Base-by-base conservation (phyloP, 2,113 vertebrate genomes). In the Microcebus jonahi region DNA sequence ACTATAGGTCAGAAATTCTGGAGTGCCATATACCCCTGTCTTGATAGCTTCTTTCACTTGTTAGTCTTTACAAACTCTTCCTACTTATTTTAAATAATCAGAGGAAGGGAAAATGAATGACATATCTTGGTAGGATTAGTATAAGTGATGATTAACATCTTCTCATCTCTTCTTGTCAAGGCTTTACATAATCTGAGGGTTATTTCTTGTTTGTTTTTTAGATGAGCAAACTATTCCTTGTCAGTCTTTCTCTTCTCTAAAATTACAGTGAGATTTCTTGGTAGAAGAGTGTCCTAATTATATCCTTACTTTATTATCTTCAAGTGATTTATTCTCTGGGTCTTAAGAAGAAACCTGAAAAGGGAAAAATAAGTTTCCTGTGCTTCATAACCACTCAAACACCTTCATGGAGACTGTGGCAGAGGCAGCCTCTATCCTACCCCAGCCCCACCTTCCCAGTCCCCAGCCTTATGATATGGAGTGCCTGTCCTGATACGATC, bases 231-330 rank as follows among this genome's bases (percentile, higher is more conserved):
- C 5, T 36, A 27, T 12, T 73, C 82, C 53, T 45, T 48, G 1
- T 27, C 23, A 59, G 25, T 57, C 8, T 70, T 89, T 94, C 17
- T 88, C 90, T 92, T 70, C 75, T 76, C 55, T 85, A 73, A 67
- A 84, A 65, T 70, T 45, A 39, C 25, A 50, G 55, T 65, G 36
- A 77, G 75, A 42, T 27, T 34, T 59, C 21, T 45, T 76, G 36
- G 8, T 31, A 55, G 68, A 45, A 84, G 27, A 65, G 3, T 73
- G 65, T 67, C 50, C 71, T 59, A 2, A 80, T 50, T 39, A 4
- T 75, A 20, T 83, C 53, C 34, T 80, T 80, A 45, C 6, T 76
- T 92, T 36, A 31, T 70, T 83, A 42, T 57, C 42, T 76, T 84
- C 50, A 20, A 81, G 11, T 68, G 57, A 57, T 63, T 82, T 94